A percentile compares a stretch with the other conserved stretches of the same genome.
Evolutionary conservation across 2,113 vertebrate genomes (phyloP).

Genomic region (Cepphus grylle): DNA sequence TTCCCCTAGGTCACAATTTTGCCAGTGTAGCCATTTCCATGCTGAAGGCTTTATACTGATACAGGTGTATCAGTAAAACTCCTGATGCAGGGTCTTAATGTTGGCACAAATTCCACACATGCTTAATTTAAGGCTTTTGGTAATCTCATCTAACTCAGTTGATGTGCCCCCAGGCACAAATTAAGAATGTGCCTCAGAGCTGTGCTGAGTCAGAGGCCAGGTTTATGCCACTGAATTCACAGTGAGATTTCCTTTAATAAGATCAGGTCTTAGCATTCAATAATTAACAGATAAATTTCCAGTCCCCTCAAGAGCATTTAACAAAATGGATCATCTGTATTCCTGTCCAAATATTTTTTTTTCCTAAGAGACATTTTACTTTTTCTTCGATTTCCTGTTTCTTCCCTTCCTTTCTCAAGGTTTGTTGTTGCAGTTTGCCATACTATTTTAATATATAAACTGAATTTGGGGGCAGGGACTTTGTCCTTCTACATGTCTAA

Average conservation of each 20-base stretch:
- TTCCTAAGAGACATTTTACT: not conserved
- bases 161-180: not conserved
- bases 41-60: not conserved
- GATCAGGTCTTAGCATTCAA: not conserved
- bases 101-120: not conserved
- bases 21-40: not conserved
- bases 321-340: not conserved
- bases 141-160: not conserved
- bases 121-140: not conserved
- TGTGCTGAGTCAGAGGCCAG: not conserved
- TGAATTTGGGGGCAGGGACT: not conserved
- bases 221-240: not conserved
- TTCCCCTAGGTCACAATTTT: not conserved
- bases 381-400: constrained; percentile 3
- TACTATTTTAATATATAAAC: not conserved
- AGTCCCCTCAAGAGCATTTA: not conserved
- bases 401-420: not conserved
- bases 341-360: not conserved
- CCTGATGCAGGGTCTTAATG: not conserved
- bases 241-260: not conserved
- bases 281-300: not conserved
- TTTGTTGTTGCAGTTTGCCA: not conserved
- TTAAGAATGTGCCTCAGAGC: not conserved
- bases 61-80: not conserved
- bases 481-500: not conserved